phyloP scores from a whole-genome alignment of 2,113 vertebrate species.

The Aramus guarauna region DNA sequence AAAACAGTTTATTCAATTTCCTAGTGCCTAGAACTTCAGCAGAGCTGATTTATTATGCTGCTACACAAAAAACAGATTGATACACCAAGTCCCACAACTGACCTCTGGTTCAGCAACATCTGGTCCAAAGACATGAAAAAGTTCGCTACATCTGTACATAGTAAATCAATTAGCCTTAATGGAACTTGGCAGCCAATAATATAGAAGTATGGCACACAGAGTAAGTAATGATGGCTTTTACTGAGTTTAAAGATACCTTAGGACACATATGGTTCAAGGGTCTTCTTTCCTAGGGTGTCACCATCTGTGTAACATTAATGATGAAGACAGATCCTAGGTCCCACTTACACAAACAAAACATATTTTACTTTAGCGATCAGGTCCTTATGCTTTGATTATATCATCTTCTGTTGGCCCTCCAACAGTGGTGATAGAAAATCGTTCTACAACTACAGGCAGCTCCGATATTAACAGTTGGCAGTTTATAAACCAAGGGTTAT shows the following conservation, averaged over 20 bases:
- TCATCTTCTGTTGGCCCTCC: background rate
- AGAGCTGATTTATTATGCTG: background rate
- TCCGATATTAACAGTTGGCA: background rate
- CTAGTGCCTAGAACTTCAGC: background rate
- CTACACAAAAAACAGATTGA: background rate
- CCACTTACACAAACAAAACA: background rate
- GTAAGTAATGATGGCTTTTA: background rate
- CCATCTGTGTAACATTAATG: background rate
- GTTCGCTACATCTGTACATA: background rate
- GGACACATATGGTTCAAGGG: background rate
- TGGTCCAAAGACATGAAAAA: background rate
- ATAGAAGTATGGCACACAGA: background rate
- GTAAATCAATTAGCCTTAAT: slow-evolving; percentile 17
- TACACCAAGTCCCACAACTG: background rate
- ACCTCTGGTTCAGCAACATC: slow-evolving; percentile 18
- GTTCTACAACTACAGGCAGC: background rate
- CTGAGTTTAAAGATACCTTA: background rate
- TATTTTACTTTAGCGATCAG: background rate
- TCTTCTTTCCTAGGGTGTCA: slow-evolving; percentile 20
- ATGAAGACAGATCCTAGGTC: background rate
- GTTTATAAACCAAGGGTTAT: background rate
- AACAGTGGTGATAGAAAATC: background rate
- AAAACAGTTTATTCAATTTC: background rate
- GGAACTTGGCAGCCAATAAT: background rate
- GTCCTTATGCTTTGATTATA: background rate